Evolutionary conservation across 2,113 vertebrate species (phyloP), one percentile per base, ranked within the genome.

Genomic region (Oryzias celebensis): DNA sequence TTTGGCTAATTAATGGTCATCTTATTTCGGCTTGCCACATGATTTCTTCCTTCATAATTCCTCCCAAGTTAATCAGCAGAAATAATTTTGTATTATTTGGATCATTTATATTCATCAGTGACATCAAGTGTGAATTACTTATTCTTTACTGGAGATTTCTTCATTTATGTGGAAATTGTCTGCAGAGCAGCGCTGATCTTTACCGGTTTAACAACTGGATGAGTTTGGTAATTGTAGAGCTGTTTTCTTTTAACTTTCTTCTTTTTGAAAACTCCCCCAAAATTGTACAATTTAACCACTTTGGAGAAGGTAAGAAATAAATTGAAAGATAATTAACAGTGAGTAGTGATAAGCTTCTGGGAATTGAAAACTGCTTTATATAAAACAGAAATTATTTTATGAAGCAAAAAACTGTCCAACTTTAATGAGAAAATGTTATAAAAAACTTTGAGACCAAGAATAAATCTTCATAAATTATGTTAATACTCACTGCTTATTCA

Each of bases 1-100:
- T 75, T 73, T 80, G 76, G 71, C 64, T 80, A 84, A 80, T 82
- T 81, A 85, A 68, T 7, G 14, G 22, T 55, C 54, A 58, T 65
- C 66, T 73, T 62, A 64, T 66, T 49, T 52, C 54, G 52, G 76
- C 58, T 65, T 65, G 53, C 62, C 24, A 66, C 62, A 52, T 42
- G 8, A 66, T 81, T 75, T 71, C 36, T 64, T 57, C 18, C 58
- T 49, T 56, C 36, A 28, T 52, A 54, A 48, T 71, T 58, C 43
- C 47, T 78, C 58, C 45, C 24, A 73, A 77, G 58, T 54, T 41
- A 61, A 73, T 58, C 61, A 71, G 50, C 55, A 51, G 65, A 7
- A 68, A 24, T 22, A 57, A 56, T 46, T 52, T 52, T 51, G 31
- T 56, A 23, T 62, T 60, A 26, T 71, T 80, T 74, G 13, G 18